Base-by-base conservation (phyloP, 37 sponge, comb jelly and placozoan genomes). In the Chondrilla cf. caribensis region DNA sequence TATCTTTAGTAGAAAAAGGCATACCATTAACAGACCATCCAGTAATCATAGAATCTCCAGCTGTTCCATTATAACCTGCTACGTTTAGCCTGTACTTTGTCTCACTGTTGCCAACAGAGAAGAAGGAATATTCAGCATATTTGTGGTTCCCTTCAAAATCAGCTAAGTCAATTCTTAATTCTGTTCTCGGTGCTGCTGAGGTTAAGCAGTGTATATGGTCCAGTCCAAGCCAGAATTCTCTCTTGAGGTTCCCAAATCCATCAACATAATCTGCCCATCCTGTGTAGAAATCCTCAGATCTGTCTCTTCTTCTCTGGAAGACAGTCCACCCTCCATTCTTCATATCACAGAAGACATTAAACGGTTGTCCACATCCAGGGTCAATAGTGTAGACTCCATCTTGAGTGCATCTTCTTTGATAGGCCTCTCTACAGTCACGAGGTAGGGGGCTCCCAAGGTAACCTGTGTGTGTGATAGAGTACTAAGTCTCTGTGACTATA, bases 211-310 rank as follows among this genome's bases (percentile, higher is more conserved):
- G 36, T 22, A 81, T 60, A 11, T 38, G 24, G 32, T 81, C 41
- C 43, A 81, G 66, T 19, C 82, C 82, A n/a, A 60, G 41, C 82
- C 82, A 81, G 51, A 35, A 33, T 31, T 81, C 82, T 24, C 82
- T 60, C n/a, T 60, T 41, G 25, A 60, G 31, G 15, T 81, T 26
- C 35, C 82, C 82, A 65, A 81, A 81, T 3, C 82, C 82, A 22
- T 59, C 24, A 29, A 41, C 82, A 65, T 81, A 81, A 18, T 81
- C 82, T 26, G n/a, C 4, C 82, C 82, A 81, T 4, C 43, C 43
- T 62, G 65, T 59, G 44, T 59, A 35, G 43, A 81, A 81, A 31
- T 81, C 32, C 44, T 32, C 82, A 25, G 66, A 81, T 33, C 82
- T 66, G 31, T 81, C 82, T 5, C 25, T 66, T 60, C 82, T 66